Percentiles rank a stretch among this genome's conserved stretches.
phyloP scores from a whole-genome alignment of 1,140 invertebrate species.

The Adoxophyes honmai region DNA sequence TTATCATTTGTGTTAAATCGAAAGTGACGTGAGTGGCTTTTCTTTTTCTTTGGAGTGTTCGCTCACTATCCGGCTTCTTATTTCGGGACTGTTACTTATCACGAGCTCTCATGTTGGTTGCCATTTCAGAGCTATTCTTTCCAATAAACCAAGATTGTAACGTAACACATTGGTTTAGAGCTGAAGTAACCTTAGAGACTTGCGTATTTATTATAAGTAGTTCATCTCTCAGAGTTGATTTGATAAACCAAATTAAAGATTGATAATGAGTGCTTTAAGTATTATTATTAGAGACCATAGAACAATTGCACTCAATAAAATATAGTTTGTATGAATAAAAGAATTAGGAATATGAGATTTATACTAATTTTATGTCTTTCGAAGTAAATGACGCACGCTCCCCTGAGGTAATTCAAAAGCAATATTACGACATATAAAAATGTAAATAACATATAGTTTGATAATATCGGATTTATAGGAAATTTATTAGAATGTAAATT shows the following conservation, averaged over 20 bases:
- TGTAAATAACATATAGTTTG: slow-evolving; percentile 77
- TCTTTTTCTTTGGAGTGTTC: background rate
- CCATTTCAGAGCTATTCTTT: slow-evolving; percentile 36
- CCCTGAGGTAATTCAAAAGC: slow-evolving; percentile 73
- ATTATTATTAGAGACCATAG: slow-evolving; percentile 59
- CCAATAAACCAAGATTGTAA: slow-evolving; percentile 37
- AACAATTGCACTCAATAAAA: slow-evolving; percentile 54
- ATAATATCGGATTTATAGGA: slow-evolving; percentile 73
- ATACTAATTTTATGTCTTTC: slow-evolving; percentile 65
- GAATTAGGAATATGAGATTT: slow-evolving; percentile 69
- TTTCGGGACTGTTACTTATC: slow-evolving; percentile 22
- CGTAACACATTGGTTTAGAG: slow-evolving; percentile 58
- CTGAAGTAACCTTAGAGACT: slow-evolving; percentile 59
- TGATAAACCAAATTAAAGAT: slow-evolving; percentile 66
- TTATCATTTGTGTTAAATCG: slow-evolving; percentile 17
- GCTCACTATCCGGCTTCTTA: slow-evolving; percentile 6
- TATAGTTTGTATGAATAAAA: slow-evolving; percentile 59
- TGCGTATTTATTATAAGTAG: slow-evolving; percentile 60
- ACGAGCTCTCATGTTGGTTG: slow-evolving; percentile 24
- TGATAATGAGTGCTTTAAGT: slow-evolving; percentile 69
- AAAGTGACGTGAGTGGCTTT: background rate
- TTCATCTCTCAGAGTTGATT: slow-evolving; percentile 54
- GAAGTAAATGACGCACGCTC: slow-evolving; percentile 67
- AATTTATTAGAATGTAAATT: slow-evolving; percentile 66
- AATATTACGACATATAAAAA: slow-evolving; percentile 75